Percentiles rank a stretch among this genome's conserved stretches.
Conservation (phyloP, 2,113 vertebrate genomes). For the Patagioenas fasciata region DNA sequence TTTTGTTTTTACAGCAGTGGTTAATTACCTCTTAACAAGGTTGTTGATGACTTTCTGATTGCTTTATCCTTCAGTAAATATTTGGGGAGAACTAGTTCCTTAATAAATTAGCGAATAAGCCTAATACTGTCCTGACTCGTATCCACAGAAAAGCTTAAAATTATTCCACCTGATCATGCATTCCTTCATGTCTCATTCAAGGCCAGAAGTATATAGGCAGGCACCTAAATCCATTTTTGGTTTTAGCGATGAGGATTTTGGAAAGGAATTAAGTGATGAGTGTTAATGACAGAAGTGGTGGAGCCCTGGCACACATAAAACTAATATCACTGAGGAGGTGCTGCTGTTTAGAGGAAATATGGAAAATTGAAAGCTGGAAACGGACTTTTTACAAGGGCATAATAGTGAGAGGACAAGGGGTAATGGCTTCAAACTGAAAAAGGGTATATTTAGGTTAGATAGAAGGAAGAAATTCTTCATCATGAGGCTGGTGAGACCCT, state of each 20-base stretch:
- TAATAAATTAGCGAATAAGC: slow-evolving; percentile 9
- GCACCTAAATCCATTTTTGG: background rate
- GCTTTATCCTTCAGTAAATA: background rate
- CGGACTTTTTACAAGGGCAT: no score
- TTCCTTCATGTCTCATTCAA: background rate
- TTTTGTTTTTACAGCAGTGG: background rate
- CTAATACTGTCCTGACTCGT: background rate
- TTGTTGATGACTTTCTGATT: slow-evolving; percentile 11
- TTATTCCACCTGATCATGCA: background rate
- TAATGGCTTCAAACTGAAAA: no score
- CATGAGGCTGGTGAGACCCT: no score
- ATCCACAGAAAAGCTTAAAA: background rate
- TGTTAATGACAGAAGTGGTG: background rate
- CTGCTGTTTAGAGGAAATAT: background rate
- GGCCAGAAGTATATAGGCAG: background rate
- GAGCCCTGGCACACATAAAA: background rate
- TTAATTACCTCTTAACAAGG: background rate
- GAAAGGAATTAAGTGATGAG: background rate
- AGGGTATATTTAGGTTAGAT: no score
- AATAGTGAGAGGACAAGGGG: no score
- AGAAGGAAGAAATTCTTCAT: no score
- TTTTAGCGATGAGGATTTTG: background rate
- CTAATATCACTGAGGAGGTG: background rate
- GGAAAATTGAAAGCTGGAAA: no score
- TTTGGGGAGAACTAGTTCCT: background rate